Percentiles rank a stretch among this genome's conserved stretches.
phyloP scores from a whole-genome alignment of 2,797 vertebrate genomes.

The Clarias platycephalus region DNA sequence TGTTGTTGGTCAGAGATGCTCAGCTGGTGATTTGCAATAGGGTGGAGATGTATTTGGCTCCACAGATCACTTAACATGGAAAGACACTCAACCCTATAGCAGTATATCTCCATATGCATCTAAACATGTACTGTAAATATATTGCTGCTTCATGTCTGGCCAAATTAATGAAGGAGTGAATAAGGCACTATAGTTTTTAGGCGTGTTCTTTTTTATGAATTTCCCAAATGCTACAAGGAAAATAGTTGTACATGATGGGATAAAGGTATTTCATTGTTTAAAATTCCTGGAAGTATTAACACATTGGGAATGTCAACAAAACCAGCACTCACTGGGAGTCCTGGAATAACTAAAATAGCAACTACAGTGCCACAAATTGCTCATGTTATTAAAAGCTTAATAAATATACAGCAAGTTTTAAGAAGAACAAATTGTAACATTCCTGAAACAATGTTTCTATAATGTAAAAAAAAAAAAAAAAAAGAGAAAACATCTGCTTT shows the following conservation, averaged over 20 bases:
- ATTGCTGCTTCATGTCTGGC: slow-evolving; percentile 13
- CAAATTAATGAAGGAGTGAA: slow-evolving; percentile 3
- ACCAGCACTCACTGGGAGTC: not conserved
- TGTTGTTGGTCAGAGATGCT: slow-evolving; percentile 44
- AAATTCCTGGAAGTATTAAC: slow-evolving; percentile 18
- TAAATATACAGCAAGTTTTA: not conserved
- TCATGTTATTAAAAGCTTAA: not conserved
- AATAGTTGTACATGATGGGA: not conserved
- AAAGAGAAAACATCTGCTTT: not conserved
- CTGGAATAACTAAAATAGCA: not conserved
- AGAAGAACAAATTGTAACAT: not conserved
- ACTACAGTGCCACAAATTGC: not conserved
- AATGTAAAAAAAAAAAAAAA: not conserved
- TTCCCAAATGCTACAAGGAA: not conserved
- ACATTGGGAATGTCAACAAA: slow-evolving; percentile 21
- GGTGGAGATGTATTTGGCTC: slow-evolving; percentile 45
- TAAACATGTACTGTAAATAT: slow-evolving; percentile 36
- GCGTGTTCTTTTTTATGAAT: not conserved
- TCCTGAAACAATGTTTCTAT: not conserved
- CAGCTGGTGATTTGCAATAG: slow-evolving; percentile 52
- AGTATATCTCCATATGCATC: slow-evolving; percentile 23
- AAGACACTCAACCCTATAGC: slow-evolving; percentile 26
- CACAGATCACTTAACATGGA: slow-evolving; percentile 46
- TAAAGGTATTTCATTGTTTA: slow-evolving; percentile 1
- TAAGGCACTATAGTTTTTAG: not conserved